Percentiles rank a stretch among this genome's conserved stretches.
phyloP scores from a whole-genome alignment of 2,888 invertebrate genomes.

The Eumerus sabulonum region DNA sequence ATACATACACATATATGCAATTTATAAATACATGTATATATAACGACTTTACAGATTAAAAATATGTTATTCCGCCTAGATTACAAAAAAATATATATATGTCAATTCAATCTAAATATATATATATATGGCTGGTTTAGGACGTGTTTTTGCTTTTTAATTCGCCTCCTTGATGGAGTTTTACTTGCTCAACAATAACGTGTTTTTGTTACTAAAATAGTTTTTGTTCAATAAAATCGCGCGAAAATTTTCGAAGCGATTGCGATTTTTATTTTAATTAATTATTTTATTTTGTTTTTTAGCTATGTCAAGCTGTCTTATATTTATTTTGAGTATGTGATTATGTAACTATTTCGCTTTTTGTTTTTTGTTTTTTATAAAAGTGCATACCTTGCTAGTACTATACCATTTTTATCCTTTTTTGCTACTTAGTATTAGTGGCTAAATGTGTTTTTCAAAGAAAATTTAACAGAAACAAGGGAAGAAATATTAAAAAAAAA shows the following conservation, averaged over 20 bases:
- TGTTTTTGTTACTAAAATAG: not conserved
- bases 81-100: conserved; percentile 57
- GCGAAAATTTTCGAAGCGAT: not conserved
- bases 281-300: not conserved
- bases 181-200: not conserved
- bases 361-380: not conserved
- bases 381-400: not conserved
- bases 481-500: not conserved
- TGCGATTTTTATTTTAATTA: too few relatives aligned
- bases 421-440: too few relatives aligned
- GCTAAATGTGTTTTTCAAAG: not conserved
- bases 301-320: not conserved
- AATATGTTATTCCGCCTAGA: conserved; percentile 61
- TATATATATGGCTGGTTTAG: conserved; percentile 63
- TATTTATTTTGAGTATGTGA: too few relatives aligned
- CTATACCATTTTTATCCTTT: too few relatives aligned
- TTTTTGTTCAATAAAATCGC: not conserved
- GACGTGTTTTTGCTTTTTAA: conserved; percentile 50
- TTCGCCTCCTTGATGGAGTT: not conserved
- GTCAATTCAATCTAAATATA: conserved; percentile 43
- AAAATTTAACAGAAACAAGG: too few relatives aligned
- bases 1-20: conserved; percentile 62
- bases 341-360: too few relatives aligned
- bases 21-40: conserved; percentile 64
- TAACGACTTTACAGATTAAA: conserved; percentile 64